phyloP scores from a whole-genome alignment of 2,113 vertebrate species.

The Baryphthengus martii region DNA sequence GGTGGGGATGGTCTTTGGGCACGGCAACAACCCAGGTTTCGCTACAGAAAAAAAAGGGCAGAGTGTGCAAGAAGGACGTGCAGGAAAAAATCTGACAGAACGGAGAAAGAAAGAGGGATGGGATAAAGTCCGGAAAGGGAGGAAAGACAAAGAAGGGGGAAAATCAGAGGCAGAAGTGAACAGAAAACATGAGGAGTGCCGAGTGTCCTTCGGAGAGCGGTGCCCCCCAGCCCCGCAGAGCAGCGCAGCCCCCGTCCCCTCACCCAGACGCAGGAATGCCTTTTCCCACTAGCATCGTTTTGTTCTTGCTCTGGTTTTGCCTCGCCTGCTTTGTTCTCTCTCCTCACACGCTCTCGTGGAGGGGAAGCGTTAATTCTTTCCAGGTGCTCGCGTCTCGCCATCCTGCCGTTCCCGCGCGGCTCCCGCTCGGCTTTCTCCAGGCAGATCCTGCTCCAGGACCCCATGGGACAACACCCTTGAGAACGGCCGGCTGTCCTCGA shows the following conservation, averaged over 20 bases:
- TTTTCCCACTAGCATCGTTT: conserved; percentile 57
- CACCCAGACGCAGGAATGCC: conserved; percentile 11
- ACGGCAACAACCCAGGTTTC: neutral
- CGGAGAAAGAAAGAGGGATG: neutral
- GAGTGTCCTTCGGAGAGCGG: neutral
- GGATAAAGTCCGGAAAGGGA: neutral
- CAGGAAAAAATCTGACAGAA: neutral
- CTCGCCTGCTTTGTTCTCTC: conserved; percentile 50
- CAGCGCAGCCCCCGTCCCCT: too few relatives aligned
- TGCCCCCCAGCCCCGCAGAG: neutral
- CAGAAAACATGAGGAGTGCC: neutral
- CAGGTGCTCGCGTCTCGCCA: conserved; percentile 6
- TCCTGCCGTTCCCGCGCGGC: neutral
- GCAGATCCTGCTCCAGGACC: neutral
- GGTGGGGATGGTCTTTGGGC: neutral
- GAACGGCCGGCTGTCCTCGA: fast-evolving
- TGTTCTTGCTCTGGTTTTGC: conserved; percentile 41
- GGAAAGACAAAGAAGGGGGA: neutral
- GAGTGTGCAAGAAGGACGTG: neutral
- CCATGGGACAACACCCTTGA: neutral
- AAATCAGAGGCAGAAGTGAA: neutral
- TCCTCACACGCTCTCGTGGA: neutral
- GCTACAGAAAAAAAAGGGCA: neutral
- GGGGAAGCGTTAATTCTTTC: conserved; percentile 54
- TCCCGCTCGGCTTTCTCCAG: neutral